phyloP scores from a whole-genome alignment of 2,797 vertebrate species.

The Sebastolobus altivelis region DNA sequence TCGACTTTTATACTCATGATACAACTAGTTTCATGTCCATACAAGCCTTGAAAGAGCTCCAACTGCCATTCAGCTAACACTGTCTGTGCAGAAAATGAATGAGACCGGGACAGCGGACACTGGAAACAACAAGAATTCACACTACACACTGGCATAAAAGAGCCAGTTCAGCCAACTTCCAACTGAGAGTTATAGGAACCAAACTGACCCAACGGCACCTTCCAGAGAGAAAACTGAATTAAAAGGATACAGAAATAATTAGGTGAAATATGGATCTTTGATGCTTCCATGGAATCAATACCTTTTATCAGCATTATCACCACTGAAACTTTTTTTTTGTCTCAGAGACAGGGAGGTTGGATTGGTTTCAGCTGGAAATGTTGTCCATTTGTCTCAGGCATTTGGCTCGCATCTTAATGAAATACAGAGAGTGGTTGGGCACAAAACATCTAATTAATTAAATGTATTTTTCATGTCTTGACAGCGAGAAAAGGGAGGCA shows the following conservation, averaged over 20 bases:
- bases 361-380: slow-evolving; percentile 39
- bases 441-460: slow-evolving; percentile 41
- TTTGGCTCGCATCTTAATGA: slow-evolving; percentile 32
- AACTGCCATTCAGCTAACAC: not conserved
- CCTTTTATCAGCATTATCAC: slow-evolving; percentile 32
- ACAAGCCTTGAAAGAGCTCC: not conserved
- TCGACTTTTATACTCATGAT: not conserved
- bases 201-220: not conserved
- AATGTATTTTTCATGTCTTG: slow-evolving; percentile 46
- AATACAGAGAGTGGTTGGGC: slow-evolving; percentile 14
- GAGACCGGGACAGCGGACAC: not conserved
- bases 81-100: not conserved
- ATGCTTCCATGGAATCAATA: slow-evolving; percentile 29
- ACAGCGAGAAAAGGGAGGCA: slow-evolving; percentile 31
- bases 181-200: not conserved
- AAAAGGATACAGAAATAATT: slow-evolving; percentile 2
- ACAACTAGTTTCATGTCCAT: not conserved
- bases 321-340: slow-evolving; percentile 9
- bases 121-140: not conserved
- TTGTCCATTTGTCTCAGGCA: slow-evolving; percentile 17
- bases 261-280: slow-evolving; percentile 14
- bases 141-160: not conserved
- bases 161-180: slow-evolving; percentile 9
- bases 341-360: slow-evolving; percentile 7
- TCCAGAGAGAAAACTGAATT: not conserved